phyloP scores from a whole-genome alignment of 2,888 invertebrate species.

The Pseudococcus longispinus region DNA sequence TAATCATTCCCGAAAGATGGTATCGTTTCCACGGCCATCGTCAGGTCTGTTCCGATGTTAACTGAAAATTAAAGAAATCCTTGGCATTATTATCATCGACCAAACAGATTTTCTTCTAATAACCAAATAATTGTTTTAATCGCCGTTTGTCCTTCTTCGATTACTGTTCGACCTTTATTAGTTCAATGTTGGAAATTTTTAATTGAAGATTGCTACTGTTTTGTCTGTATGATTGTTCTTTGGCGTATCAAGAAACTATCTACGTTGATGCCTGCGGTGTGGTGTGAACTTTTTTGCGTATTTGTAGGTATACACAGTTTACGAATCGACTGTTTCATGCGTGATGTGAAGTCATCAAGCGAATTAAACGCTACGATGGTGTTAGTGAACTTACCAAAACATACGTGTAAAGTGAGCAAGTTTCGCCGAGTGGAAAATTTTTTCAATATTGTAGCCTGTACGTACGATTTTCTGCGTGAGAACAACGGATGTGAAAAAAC shows the following conservation, averaged over 20 bases:
- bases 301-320: background rate
- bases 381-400: background rate
- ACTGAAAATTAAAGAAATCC: constrained; percentile 55
- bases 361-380: background rate
- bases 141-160: constrained; percentile 44
- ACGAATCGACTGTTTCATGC: background rate
- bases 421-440: background rate
- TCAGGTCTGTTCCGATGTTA: constrained; percentile 34
- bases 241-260: background rate
- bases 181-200: constrained; percentile 26
- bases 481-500: background rate
- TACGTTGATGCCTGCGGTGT: background rate
- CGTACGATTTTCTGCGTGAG: background rate
- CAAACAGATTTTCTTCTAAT: constrained; percentile 52
- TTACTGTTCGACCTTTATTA: constrained; percentile 32
- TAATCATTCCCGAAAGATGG: constrained; percentile 55
- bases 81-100: constrained; percentile 53
- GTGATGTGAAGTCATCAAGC: background rate
- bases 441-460: background rate
- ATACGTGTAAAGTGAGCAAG: background rate
- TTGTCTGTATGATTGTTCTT: background rate
- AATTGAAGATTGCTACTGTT: background rate
- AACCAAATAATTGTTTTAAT: constrained; percentile 53
- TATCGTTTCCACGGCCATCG: constrained; percentile 56
- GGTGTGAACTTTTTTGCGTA: no score